Percentiles rank a stretch among this genome's conserved stretches.
Conservation (phyloP, 2,113 vertebrate genomes). For the Zonotrichia leucophrys region DNA sequence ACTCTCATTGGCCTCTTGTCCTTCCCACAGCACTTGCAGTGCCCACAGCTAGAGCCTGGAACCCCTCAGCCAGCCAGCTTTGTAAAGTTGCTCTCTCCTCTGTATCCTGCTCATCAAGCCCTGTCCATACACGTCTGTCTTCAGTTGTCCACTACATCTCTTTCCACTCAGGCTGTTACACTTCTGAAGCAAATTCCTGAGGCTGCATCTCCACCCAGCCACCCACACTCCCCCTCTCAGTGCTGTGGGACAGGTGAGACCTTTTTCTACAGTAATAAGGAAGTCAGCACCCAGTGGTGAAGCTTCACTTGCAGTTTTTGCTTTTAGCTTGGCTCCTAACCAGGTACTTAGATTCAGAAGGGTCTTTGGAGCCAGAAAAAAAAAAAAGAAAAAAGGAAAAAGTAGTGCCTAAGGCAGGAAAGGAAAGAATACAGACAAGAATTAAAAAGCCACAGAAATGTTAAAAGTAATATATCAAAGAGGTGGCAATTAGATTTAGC, state of each 20-base stretch:
- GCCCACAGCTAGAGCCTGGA: neutral
- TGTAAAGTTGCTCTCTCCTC: neutral
- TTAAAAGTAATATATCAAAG: slow-evolving; percentile 39
- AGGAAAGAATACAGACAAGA: slow-evolving; percentile 14
- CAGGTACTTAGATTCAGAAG: neutral
- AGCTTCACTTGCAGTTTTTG: neutral
- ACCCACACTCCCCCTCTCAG: neutral
- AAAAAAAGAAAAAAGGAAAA: neutral
- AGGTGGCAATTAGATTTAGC: slow-evolving; percentile 65
- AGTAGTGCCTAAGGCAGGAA: neutral
- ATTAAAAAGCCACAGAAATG: slow-evolving; percentile 48
- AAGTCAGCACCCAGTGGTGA: neutral
- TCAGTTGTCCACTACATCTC: neutral
- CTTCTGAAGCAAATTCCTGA: neutral
- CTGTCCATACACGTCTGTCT: neutral
- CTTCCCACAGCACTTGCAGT: neutral
- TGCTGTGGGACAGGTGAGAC: neutral
- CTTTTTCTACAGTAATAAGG: neutral
- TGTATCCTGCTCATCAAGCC: neutral
- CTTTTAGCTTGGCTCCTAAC: neutral
- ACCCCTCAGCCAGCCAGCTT: neutral
- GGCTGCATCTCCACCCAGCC: neutral
- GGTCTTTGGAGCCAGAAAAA: neutral
- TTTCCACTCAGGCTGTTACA: neutral
- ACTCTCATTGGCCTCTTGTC: neutral